Evolutionary conservation across 1,140 invertebrate genomes (phyloP).

Genomic region (Riptortus pedestris): DNA sequence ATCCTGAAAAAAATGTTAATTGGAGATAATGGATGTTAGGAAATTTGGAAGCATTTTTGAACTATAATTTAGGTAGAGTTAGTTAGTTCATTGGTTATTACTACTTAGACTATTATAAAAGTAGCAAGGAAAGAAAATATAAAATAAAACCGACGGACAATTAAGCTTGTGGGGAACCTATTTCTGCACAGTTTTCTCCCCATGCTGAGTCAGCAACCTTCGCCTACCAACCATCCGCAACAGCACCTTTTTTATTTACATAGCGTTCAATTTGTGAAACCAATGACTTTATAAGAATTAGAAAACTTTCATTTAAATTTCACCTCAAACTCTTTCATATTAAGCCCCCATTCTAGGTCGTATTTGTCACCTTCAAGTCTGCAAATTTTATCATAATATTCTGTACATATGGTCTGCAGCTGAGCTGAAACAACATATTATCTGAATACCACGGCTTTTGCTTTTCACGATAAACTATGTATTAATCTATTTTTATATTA

Average conservation of each 20-base stretch:
- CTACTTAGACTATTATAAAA: slow-evolving; percentile 3
- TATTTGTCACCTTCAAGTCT: slow-evolving; percentile 93
- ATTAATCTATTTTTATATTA: not conserved
- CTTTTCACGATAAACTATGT: slow-evolving; percentile 12
- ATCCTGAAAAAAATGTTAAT: no score
- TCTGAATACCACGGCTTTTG: not conserved
- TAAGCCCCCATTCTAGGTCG: slow-evolving; percentile 93
- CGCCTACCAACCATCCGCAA: slow-evolving; percentile 19
- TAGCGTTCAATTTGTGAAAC: not conserved
- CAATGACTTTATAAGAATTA: slow-evolving; percentile 1
- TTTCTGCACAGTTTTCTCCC: slow-evolving; percentile 27
- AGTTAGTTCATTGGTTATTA: slow-evolving; percentile 1
- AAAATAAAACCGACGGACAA: not conserved
- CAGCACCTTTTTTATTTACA: slow-evolving; percentile 16
- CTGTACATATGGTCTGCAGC: slow-evolving; percentile 89
- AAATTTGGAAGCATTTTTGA: no score
- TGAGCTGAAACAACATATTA: slow-evolving; percentile 56
- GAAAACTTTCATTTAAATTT: slow-evolving; percentile 33
- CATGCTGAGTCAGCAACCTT: slow-evolving; percentile 20
- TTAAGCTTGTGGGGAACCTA: slow-evolving; percentile 19
- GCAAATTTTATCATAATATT: slow-evolving; percentile 83
- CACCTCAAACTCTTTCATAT: slow-evolving; percentile 93
- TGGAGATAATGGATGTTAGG: no score
- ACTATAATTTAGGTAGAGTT: no score
- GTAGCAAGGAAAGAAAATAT: not conserved